Conservation (phyloP, 2,797 vertebrate genomes). For the Smutsia temminckii region DNA sequence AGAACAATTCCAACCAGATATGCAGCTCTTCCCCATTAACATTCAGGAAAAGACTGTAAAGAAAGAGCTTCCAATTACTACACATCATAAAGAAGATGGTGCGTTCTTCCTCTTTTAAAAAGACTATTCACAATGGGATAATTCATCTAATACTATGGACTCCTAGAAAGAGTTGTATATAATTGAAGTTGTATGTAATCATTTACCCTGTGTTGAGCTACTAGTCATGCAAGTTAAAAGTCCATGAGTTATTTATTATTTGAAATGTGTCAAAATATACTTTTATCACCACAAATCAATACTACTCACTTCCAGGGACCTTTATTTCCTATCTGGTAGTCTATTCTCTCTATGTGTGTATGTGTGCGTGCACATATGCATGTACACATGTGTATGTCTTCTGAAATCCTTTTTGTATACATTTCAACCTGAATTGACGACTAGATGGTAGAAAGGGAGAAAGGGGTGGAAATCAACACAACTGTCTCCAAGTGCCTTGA, state of each 20-base stretch:
- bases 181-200: background rate
- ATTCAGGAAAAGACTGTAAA: background rate
- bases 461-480: slow-evolving; percentile 7
- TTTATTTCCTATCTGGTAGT: slow-evolving; percentile 36
- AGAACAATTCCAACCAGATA: background rate
- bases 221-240: slow-evolving; percentile 36
- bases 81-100: background rate
- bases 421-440: slow-evolving; percentile 55
- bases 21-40: background rate
- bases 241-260: slow-evolving; percentile 10
- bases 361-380: background rate
- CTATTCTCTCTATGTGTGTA: background rate
- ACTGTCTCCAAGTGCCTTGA: slow-evolving; percentile 63
- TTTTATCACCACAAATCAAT: slow-evolving; percentile 44
- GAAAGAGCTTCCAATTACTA: background rate
- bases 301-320: background rate
- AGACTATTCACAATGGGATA: background rate
- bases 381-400: background rate
- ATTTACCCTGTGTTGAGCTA: background rate
- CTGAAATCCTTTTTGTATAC: slow-evolving; percentile 65
- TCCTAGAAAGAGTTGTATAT: background rate
- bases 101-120: background rate
- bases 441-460: background rate
- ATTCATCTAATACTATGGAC: background rate
- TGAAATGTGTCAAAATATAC: slow-evolving; percentile 57